Evolutionary conservation across 2,113 vertebrate genomes (phyloP).

Genomic region (Neoarius graeffei): DNA sequence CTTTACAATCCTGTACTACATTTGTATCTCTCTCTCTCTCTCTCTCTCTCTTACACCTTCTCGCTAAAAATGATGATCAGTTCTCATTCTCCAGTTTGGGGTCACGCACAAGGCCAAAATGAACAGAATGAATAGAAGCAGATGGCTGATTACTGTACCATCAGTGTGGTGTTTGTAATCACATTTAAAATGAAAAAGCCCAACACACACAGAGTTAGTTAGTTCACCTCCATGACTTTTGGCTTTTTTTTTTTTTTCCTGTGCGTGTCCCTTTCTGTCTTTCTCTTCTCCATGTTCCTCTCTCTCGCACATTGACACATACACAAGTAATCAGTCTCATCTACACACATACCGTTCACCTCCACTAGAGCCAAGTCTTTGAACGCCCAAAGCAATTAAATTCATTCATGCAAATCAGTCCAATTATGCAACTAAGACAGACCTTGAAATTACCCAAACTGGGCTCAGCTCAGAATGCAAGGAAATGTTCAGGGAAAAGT

Average conservation of each 20-base stretch:
- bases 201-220: neutral
- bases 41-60: neutral
- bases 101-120: conserved; percentile 4
- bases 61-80: neutral
- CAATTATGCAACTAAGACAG: conserved; percentile 72
- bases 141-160: conserved; percentile 13
- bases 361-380: conserved; percentile 27
- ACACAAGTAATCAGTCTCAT: conserved; percentile 36
- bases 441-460: conserved; percentile 65
- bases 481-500: conserved; percentile 3
- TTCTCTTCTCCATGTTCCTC: neutral
- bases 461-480: conserved; percentile 25
- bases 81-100: neutral
- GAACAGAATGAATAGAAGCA: conserved; percentile 2
- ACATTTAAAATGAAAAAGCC: neutral
- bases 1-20: neutral
- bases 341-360: conserved; percentile 24
- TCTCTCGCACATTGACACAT: conserved; percentile 22
- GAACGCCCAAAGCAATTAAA: conserved; percentile 68
- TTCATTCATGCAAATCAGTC: conserved; percentile 73
- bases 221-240: neutral
- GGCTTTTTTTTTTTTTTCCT: neutral
- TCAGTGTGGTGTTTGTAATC: conserved; percentile 20
- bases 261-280: neutral
- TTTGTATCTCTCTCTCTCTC: neutral